These are phyloP conservation scores for Ciconia boyciana DNA, from an alignment of 2,113 vertebrate genomes.

Conservation along the genomic window DNA sequence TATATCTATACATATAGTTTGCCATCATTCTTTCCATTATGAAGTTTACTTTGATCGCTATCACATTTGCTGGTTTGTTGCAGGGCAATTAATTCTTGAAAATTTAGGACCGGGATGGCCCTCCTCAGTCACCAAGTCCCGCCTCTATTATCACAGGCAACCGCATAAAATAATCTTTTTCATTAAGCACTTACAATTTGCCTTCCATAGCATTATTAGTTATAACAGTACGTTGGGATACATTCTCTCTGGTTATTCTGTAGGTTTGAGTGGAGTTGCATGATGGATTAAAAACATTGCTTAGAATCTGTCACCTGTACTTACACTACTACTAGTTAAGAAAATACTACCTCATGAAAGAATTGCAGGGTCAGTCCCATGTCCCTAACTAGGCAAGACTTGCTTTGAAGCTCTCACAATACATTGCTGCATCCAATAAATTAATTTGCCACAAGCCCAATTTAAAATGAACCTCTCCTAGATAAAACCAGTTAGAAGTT, in stretches of 20 bases:
- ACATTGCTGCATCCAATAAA: not conserved
- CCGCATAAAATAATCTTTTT: not conserved
- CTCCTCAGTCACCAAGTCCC: not conserved
- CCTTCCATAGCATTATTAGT: not conserved
- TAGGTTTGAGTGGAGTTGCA: not conserved
- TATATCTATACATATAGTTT: not conserved
- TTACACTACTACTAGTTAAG: not conserved
- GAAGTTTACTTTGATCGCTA: not conserved
- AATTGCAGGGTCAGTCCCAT: not conserved
- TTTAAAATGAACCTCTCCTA: not conserved
- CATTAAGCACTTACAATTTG: not conserved
- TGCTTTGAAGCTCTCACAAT: not conserved
- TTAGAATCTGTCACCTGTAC: not conserved
- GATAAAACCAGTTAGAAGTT: not conserved
- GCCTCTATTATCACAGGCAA: not conserved
- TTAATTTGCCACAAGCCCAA: not conserved
- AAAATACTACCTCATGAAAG: not conserved
- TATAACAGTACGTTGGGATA: not conserved
- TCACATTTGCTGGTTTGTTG: not conserved
- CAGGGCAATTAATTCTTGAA: not conserved
- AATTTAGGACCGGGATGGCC: not conserved
- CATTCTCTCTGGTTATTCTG: not conserved
- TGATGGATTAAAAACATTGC: not conserved
- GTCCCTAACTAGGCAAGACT: not conserved
- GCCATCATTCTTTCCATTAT: not conserved